Conservation (phyloP, 2,797 vertebrate genomes). For the Enteromius anoplus region DNA sequence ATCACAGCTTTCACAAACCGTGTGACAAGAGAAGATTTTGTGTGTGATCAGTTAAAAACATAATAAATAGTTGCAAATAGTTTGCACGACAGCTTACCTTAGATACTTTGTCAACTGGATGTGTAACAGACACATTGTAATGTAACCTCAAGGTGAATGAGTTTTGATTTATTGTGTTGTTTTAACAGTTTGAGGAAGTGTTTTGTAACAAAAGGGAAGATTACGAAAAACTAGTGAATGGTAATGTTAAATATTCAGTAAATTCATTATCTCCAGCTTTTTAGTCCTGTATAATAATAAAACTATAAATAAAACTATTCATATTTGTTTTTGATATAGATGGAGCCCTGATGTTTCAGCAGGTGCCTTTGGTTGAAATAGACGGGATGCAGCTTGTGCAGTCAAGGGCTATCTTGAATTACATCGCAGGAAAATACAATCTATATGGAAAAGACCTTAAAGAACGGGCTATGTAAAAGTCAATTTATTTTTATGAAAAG, state of each 20-base stretch:
- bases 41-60: no score
- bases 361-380: slow-evolving; percentile 78
- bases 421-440: slow-evolving; percentile 79
- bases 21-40: no score
- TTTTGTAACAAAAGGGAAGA: slow-evolving; percentile 79
- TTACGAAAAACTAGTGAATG: slow-evolving; percentile 78
- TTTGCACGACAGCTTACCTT: not conserved
- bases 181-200: slow-evolving; percentile 85
- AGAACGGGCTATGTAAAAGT: slow-evolving; percentile 78
- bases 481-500: not conserved
- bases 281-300: not conserved
- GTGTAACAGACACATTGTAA: no score
- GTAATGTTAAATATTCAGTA: slow-evolving; percentile 64
- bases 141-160: not conserved
- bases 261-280: not conserved
- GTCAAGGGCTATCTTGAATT: slow-evolving; percentile 80
- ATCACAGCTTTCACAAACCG: no score
- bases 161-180: not conserved
- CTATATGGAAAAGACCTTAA: slow-evolving; percentile 75
- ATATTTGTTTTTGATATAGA: slow-evolving; percentile 66
- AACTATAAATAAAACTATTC: not conserved
- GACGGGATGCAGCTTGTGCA: slow-evolving; percentile 82
- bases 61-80: not conserved
- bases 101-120: no score
- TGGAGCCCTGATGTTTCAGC: slow-evolving; percentile 78